Evolutionary conservation across 1,140 invertebrate species (phyloP), one percentile per base, ranked within the genome.

Genomic region (Diuraphis noxia): DNA sequence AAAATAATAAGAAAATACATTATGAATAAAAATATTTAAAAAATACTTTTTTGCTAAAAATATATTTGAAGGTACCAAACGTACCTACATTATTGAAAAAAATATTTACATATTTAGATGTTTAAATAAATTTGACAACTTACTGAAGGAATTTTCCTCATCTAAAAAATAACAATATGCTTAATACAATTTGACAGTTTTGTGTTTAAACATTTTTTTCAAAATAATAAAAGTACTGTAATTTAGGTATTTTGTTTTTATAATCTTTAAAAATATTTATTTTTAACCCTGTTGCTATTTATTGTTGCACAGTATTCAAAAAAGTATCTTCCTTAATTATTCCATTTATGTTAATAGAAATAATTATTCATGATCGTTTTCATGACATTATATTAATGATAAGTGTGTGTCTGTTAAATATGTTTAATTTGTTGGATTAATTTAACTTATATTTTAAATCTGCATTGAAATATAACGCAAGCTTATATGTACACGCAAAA

Each of bases 401-500:
- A 38, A 87, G 49, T 88, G 86, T 88, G 86, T 63, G 49, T 88
- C 86, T 88, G 25, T 88, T 88, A 63, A n/a, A 10, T 87, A 87
- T 30, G 85, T 87, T 87, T 13, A 88, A 88, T 63, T 25, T 88
- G 0, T 81, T 81, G 56, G 30, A 63, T 63, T 63, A 30, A 88
- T 63, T 1, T 56, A 56, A 25, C 21, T 87, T 52, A 87, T 56
- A 13, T 40, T 63, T 88, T 38, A 88, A 63, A 40, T 63, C 10
- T 63, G 21, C 17, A 40, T 63, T 40, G 17, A 88, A 88, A 63
- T 88, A 13, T 88, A 87, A 56, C 49, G 13, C 21, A 41, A 87
- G 17, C 40, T 88, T n/a, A 25, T 88, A 63, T 88, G 10, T 63
- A 63, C 23, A 63, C 86, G 86, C 63, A 40, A 88, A 88, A 88